Conservation (phyloP, 2,797 vertebrate species). For the Pampus argenteus region DNA sequence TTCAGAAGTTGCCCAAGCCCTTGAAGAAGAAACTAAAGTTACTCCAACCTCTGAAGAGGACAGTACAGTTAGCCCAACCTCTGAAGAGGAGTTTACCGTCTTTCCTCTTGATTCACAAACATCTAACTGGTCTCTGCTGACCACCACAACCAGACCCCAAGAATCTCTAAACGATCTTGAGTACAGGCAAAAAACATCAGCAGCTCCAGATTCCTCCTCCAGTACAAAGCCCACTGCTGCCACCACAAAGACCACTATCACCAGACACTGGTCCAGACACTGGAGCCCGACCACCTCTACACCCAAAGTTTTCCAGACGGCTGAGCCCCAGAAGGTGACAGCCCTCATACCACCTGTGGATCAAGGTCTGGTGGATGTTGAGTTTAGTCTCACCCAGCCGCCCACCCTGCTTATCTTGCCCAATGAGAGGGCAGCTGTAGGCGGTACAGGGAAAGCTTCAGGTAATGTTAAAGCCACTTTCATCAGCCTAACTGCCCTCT, state of each 20-base stretch:
- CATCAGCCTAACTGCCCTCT: constrained; percentile 76
- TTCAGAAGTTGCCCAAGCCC: not conserved
- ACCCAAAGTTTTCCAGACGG: constrained; percentile 47
- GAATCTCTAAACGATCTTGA: constrained; percentile 75
- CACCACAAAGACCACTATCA: constrained; percentile 25
- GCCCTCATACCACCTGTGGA: constrained; percentile 82
- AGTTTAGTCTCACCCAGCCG: constrained; percentile 74
- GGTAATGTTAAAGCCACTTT: constrained; percentile 83
- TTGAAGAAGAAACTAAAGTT: constrained; percentile 6
- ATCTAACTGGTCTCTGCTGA: constrained; percentile 59
- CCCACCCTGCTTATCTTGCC: constrained; percentile 76
- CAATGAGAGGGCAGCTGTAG: constrained; percentile 87
- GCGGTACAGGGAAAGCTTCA: constrained; percentile 81
- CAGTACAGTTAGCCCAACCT: not conserved
- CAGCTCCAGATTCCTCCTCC: constrained; percentile 19
- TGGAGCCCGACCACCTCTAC: constrained; percentile 67
- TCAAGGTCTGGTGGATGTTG: constrained; percentile 68
- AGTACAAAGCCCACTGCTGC: constrained; percentile 38
- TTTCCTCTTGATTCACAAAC: constrained; percentile 67
- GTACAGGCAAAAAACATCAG: constrained; percentile 54
- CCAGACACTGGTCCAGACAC: constrained; percentile 53
- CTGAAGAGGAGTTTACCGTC: constrained; percentile 63
- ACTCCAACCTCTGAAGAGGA: not conserved
- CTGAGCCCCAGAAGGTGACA: constrained; percentile 65
- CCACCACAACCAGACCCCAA: constrained; percentile 64